phyloP scores from a whole-genome alignment of 2,797 vertebrate species.

The Chaunax sp. region DNA sequence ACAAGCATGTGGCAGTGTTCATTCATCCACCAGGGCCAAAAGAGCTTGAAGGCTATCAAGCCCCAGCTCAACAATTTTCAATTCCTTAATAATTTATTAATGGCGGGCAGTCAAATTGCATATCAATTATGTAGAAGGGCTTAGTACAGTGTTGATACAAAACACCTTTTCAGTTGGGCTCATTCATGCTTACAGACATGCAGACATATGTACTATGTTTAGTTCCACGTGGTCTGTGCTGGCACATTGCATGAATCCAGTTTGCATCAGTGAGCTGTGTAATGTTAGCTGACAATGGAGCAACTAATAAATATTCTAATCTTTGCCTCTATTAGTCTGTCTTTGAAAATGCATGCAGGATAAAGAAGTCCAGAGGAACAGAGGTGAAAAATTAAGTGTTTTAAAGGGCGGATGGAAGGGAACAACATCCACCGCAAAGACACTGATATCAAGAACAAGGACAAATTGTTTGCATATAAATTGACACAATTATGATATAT shows the following conservation, averaged over 20 bases:
- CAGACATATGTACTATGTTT: slow-evolving; percentile 70
- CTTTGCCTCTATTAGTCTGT: slow-evolving; percentile 49
- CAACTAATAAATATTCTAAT: slow-evolving; percentile 43
- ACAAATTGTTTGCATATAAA: neutral
- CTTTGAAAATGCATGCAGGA: slow-evolving; percentile 48
- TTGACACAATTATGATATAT: neutral
- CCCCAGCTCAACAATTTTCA: slow-evolving; percentile 75
- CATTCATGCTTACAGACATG: slow-evolving; percentile 75
- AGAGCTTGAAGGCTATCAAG: slow-evolving; percentile 64
- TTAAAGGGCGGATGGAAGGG: slow-evolving; percentile 10
- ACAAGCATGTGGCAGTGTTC: slow-evolving; percentile 37
- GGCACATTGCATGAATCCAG: slow-evolving; percentile 58
- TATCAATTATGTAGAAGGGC: slow-evolving; percentile 83
- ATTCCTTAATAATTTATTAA: slow-evolving; percentile 81
- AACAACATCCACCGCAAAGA: slow-evolving; percentile 11
- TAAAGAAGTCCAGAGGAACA: slow-evolving; percentile 23
- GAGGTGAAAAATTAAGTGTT: slow-evolving; percentile 34
- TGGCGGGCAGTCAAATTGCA: slow-evolving; percentile 79
- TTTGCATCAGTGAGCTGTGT: slow-evolving; percentile 67
- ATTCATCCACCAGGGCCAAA: slow-evolving; percentile 57
- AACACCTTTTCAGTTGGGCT: slow-evolving; percentile 71
- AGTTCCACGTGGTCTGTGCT: slow-evolving; percentile 63
- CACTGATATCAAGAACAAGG: slow-evolving; percentile 9
- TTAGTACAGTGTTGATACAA: slow-evolving; percentile 81
- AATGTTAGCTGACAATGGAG: slow-evolving; percentile 54